Evolutionary conservation across 2,888 invertebrate species (phyloP).

Genomic region (Drosophila flavopinicola): DNA sequence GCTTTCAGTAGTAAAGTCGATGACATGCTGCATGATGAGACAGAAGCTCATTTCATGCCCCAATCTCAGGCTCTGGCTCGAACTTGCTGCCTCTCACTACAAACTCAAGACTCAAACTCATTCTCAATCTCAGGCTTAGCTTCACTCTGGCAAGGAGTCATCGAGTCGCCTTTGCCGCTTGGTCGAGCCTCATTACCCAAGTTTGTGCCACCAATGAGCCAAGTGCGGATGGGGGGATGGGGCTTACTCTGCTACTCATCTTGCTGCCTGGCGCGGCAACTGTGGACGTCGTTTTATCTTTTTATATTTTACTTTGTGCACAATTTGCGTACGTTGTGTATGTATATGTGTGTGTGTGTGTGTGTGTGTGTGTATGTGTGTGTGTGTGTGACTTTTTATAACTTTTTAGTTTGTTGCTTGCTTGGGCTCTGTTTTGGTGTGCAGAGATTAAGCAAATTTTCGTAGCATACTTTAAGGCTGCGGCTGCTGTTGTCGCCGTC

Average conservation of each 20-base stretch:
- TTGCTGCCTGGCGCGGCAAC: conserved; percentile 25
- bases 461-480: conserved; percentile 53
- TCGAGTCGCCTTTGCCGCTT: conserved; percentile 44
- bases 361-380: no score
- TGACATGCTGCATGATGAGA: conserved; percentile 65
- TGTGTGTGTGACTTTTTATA: conserved; percentile 64
- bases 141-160: conserved; percentile 25
- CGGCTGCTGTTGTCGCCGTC: conserved; percentile 37
- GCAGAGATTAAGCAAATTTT: conserved; percentile 73
- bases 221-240: conserved; percentile 11
- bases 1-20: conserved; percentile 46
- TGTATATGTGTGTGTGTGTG: conserved; percentile 9
- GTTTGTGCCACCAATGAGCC: conserved; percentile 50
- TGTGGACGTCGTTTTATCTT: conserved; percentile 34
- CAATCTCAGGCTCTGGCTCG: conserved; percentile 31
- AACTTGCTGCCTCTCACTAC: background rate
- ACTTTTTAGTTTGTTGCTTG: conserved; percentile 71
- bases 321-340: conserved; percentile 55
- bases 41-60: conserved; percentile 55
- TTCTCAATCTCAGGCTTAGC: conserved; percentile 4
- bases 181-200: conserved; percentile 68
- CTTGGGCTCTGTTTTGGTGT: conserved; percentile 38
- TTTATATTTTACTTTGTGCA: conserved; percentile 67
- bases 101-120: conserved; percentile 10
- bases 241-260: background rate